phyloP scores from a whole-genome alignment of 2,113 vertebrate genomes.

The Rallus limicola region DNA sequence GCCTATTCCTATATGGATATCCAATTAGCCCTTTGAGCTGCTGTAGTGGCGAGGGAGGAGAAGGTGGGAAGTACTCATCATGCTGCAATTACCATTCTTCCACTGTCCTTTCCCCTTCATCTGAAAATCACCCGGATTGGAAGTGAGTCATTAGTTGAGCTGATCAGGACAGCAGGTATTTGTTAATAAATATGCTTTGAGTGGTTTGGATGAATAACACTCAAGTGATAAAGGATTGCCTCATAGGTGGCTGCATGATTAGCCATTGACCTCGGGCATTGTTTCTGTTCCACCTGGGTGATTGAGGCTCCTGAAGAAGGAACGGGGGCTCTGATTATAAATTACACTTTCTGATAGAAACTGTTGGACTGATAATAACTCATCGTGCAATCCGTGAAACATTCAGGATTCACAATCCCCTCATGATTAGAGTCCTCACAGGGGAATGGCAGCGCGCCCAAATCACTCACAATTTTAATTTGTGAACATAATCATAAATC shows the following conservation, averaged over 20 bases:
- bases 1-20: not conserved
- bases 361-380: slow-evolving; percentile 6
- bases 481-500: slow-evolving; percentile 24
- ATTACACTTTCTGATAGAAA: slow-evolving; percentile 22
- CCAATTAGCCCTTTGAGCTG: slow-evolving; percentile 9
- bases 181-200: slow-evolving; percentile 11
- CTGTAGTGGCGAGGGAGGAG: not conserved
- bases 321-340: slow-evolving; percentile 44
- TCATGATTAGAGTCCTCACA: slow-evolving; percentile 10
- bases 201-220: not conserved
- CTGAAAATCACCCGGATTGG: not conserved
- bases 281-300: slow-evolving; percentile 2
- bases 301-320: slow-evolving; percentile 15
- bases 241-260: slow-evolving; percentile 21
- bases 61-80: not conserved
- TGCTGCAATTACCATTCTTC: not conserved
- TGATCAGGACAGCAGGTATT: not conserved
- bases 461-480: slow-evolving; percentile 34
- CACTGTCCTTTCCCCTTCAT: not conserved
- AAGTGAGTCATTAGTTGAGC: not conserved
- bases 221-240: not conserved
- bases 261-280: not conserved
- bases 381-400: not conserved
- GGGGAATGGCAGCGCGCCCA: slow-evolving; percentile 7
- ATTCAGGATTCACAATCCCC: slow-evolving; percentile 45